Evolutionary conservation across 1,140 invertebrate species (phyloP).

Genomic region (Drosophila sproati): DNA sequence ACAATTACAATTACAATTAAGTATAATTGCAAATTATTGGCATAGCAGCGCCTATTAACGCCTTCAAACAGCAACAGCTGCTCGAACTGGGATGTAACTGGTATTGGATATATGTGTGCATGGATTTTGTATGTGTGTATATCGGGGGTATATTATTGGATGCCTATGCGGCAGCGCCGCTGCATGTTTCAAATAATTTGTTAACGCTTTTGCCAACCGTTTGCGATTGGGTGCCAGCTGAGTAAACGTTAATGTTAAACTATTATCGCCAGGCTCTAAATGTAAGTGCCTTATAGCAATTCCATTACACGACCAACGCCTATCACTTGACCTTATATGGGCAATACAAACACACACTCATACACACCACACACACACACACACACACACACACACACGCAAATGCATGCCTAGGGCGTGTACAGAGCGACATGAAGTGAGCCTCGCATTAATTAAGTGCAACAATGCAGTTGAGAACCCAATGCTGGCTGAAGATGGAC

Average conservation of each 20-base stretch:
- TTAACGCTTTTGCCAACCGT: slow-evolving; percentile 62
- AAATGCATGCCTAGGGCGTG: slow-evolving; percentile 65
- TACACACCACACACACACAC: neutral
- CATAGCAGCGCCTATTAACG: slow-evolving; percentile 79
- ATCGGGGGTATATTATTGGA: slow-evolving; percentile 54
- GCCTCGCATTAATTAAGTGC: slow-evolving; percentile 79
- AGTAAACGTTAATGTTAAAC: slow-evolving; percentile 62
- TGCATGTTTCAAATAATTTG: slow-evolving; percentile 78
- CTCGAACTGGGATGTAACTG: slow-evolving; percentile 3
- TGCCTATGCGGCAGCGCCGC: slow-evolving; percentile 63
- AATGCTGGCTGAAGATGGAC: slow-evolving; percentile 38
- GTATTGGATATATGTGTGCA: slow-evolving; percentile 3
- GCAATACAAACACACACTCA: neutral
- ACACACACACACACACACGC: slow-evolving; percentile 8
- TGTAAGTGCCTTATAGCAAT: slow-evolving; percentile 57
- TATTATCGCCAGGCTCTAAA: slow-evolving; percentile 58
- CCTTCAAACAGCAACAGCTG: slow-evolving; percentile 44
- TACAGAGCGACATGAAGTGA: slow-evolving; percentile 40
- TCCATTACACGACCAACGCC: slow-evolving; percentile 65
- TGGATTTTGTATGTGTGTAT: neutral
- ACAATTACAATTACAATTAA: slow-evolving; percentile 75
- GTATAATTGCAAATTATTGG: slow-evolving; percentile 81
- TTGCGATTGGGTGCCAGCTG: slow-evolving; percentile 67
- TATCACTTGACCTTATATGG: slow-evolving; percentile 73
- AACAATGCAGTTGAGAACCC: slow-evolving; percentile 61